Conservation (phyloP, 2,113 vertebrate genomes). For the Nannobrachium achirus region DNA sequence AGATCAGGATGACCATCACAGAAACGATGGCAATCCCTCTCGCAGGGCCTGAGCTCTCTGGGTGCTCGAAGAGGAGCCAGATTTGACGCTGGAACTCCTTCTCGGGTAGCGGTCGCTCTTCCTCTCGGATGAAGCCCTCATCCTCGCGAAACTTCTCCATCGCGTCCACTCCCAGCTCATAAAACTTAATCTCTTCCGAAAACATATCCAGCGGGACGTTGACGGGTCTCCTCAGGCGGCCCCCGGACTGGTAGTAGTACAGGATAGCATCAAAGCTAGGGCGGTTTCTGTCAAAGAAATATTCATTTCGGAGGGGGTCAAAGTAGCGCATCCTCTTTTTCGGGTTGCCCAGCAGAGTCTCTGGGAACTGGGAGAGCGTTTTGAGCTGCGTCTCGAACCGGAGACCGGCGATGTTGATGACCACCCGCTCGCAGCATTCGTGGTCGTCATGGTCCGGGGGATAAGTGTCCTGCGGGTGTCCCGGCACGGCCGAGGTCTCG, state of each 20-base stretch:
- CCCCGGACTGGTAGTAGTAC: constrained; percentile 96
- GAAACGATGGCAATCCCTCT: constrained; percentile 96
- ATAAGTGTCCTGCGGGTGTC: constrained; percentile 94
- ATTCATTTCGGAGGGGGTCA: constrained; percentile 92
- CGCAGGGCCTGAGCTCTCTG: constrained; percentile 94
- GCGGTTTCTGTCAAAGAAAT: constrained; percentile 84
- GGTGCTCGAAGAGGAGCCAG: constrained; percentile 98
- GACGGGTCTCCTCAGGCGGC: constrained; percentile 91
- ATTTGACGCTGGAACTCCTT: constrained; percentile 95
- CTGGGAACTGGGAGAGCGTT: constrained; percentile 83
- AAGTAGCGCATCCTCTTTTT: constrained; percentile 96
- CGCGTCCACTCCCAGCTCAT: constrained; percentile 95
- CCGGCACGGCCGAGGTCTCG: constrained; percentile 91
- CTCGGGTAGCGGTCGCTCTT: constrained; percentile 93
- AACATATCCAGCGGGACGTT: constrained; percentile 99
- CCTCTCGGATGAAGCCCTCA: constrained; percentile 96
- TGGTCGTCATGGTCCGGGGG: constrained; percentile 91
- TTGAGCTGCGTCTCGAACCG: constrained; percentile 83
- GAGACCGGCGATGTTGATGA: constrained; percentile 96
- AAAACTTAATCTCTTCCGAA: constrained; percentile 99
- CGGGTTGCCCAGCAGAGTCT: constrained; percentile 82
- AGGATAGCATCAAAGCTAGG: constrained; percentile 84
- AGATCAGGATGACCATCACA: constrained; percentile 98
- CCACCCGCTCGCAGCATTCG: constrained; percentile 96
- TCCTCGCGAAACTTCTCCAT: constrained; percentile 99